Conservation (phyloP, 1,140 invertebrate genomes). For the Cephus cinctus region DNA sequence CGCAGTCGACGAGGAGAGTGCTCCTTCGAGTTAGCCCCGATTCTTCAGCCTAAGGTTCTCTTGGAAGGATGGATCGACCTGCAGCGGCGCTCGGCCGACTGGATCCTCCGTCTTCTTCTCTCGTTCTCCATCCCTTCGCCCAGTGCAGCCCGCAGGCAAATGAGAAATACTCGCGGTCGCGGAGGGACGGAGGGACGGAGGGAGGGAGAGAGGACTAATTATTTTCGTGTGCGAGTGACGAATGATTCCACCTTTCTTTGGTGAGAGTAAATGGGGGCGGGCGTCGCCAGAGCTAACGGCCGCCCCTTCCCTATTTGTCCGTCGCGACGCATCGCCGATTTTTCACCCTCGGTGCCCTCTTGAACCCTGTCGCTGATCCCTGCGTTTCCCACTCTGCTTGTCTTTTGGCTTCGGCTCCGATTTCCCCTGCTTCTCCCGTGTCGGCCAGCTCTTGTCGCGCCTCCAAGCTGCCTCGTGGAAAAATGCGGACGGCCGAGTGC, state of each 20-base stretch:
- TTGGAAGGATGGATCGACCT: slow-evolving; percentile 27
- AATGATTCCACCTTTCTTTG: slow-evolving; percentile 13
- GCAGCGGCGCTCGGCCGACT: slow-evolving; percentile 32
- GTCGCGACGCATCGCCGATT: not conserved
- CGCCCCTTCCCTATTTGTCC: slow-evolving; percentile 26
- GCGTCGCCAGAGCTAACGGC: slow-evolving; percentile 14
- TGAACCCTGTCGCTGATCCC: not conserved
- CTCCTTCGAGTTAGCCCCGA: no score
- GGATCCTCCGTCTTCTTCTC: no score
- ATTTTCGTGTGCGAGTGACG: slow-evolving; percentile 18
- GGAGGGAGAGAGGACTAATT: slow-evolving; percentile 26
- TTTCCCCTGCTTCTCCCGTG: not conserved
- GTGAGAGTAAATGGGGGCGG: not conserved
- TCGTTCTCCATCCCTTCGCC: no score
- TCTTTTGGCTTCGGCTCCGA: not conserved
- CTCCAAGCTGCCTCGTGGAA: not conserved
- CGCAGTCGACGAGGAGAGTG: slow-evolving; percentile 15
- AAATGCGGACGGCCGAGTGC: not conserved
- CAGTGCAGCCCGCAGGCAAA: no score
- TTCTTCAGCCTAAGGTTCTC: slow-evolving; percentile 30
- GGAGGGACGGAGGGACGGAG: no score
- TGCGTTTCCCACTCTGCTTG: not conserved
- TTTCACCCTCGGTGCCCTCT: not conserved
- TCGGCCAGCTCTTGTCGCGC: not conserved
- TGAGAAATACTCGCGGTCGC: slow-evolving; percentile 2